These are phyloP conservation scores for Hippocampus comes DNA, from an alignment of 2,113 vertebrate species.

Conservation along the genomic window DNA sequence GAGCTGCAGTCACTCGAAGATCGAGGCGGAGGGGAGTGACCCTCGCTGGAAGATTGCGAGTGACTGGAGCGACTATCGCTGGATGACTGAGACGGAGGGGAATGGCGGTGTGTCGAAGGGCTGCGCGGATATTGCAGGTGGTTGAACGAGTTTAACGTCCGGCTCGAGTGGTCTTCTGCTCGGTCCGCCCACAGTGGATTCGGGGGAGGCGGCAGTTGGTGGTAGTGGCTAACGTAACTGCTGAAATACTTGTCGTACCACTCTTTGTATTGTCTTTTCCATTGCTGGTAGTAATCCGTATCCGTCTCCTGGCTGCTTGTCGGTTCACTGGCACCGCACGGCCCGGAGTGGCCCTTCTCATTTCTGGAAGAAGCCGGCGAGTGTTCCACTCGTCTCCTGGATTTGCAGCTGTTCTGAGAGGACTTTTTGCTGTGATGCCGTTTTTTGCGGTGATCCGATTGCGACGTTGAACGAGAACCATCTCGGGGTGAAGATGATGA, in stretches of 20 bases:
- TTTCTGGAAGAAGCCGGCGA: not conserved
- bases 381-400: slow-evolving; percentile 8
- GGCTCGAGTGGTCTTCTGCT: slow-evolving; percentile 48
- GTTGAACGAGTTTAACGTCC: not conserved
- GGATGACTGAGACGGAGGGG: slow-evolving; percentile 43
- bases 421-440: slow-evolving; percentile 45
- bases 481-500: slow-evolving; percentile 74
- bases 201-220: slow-evolving; percentile 68
- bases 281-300: slow-evolving; percentile 83
- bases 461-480: slow-evolving; percentile 72
- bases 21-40: slow-evolving; percentile 24
- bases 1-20: slow-evolving; percentile 34
- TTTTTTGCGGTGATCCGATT: slow-evolving; percentile 27
- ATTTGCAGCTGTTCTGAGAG: slow-evolving; percentile 57
- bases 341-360: not conserved
- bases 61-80: slow-evolving; percentile 63
- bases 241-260: slow-evolving; percentile 94
- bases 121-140: slow-evolving; percentile 64
- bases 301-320: slow-evolving; percentile 74
- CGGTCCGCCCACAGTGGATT: slow-evolving; percentile 35
- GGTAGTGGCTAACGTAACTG: slow-evolving; percentile 74
- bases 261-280: slow-evolving; percentile 88
- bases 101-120: slow-evolving; percentile 64
- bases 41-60: slow-evolving; percentile 26
- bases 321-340: slow-evolving; percentile 35